Conservation (phyloP, 2,888 invertebrate species). For the Ceriagrion tenellum region DNA sequence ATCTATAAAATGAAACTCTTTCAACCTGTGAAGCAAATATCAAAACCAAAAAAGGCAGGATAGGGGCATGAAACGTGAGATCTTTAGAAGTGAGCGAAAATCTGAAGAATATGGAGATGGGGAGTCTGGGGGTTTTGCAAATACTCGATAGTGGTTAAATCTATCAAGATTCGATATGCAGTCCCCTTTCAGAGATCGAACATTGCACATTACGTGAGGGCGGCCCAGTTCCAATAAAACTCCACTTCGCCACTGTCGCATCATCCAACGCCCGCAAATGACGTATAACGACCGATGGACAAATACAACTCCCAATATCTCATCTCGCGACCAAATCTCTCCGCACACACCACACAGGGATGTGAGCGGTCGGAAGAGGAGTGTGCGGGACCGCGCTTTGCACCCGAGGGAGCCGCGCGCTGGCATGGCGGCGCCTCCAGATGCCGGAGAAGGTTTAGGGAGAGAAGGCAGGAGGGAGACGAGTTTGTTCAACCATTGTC, state of each 20-base stretch:
- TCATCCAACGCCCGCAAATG: neutral
- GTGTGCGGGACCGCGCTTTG: neutral
- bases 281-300: neutral
- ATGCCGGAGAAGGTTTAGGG: neutral
- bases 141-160: too few species aligned
- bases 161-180: too few species aligned
- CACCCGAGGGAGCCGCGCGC: neutral
- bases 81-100: too few species aligned
- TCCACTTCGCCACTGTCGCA: too few species aligned
- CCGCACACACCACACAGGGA: neutral
- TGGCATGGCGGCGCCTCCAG: neutral
- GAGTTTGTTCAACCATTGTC: constrained; percentile 11
- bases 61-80: too few species aligned
- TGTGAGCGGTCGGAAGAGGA: neutral
- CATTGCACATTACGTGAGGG: too few species aligned
- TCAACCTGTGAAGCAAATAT: too few species aligned
- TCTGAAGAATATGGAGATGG: too few species aligned
- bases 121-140: too few species aligned
- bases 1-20: too few species aligned
- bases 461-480: neutral
- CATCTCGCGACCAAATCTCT: constrained; percentile 9
- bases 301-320: constrained; percentile 17
- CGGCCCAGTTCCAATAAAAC: neutral
- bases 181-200: too few species aligned
- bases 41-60: too few species aligned